These are phyloP conservation scores for Phytoseiulus persimilis DNA, from an alignment of 2,888 invertebrate species.

Conservation along the genomic window DNA sequence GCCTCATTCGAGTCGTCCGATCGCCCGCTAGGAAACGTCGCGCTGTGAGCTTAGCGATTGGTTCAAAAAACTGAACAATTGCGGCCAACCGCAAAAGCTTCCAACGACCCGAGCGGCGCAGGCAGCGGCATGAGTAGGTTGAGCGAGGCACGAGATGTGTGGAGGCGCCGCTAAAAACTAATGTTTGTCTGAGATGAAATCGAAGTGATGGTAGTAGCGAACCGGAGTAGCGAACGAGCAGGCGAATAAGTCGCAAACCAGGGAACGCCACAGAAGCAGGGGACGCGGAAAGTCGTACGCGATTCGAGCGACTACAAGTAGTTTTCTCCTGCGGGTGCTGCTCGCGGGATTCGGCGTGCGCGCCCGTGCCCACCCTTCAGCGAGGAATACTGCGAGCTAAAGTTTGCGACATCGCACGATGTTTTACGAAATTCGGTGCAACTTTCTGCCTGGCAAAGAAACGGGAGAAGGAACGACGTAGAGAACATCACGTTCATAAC, in stretches of 20 bases:
- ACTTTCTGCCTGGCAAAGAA: not conserved
- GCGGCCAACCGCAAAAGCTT: not conserved
- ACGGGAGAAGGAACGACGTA: not conserved
- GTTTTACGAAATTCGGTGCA: not conserved
- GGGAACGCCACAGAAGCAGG: not conserved
- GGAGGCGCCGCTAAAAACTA: not conserved
- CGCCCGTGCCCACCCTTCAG: not conserved
- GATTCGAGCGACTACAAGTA: not conserved
- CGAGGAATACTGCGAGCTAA: not conserved
- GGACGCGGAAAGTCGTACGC: not conserved
- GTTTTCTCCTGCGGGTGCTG: not conserved
- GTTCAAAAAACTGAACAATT: not conserved
- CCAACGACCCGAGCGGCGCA: not conserved
- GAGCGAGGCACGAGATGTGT: not conserved
- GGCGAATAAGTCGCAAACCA: not conserved
- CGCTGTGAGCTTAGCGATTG: not conserved
- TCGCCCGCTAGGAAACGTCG: not conserved
- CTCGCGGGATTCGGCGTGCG: not conserved
- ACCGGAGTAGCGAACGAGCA: no score
- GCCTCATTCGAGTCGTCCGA: not conserved
- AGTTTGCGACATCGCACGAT: not conserved
- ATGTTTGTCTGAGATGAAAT: not conserved
- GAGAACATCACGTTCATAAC: not conserved
- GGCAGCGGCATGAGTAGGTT: not conserved
- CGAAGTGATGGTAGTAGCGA: not conserved